These are phyloP conservation scores for Caenorhabditis becei DNA, from an alignment of 2,888 invertebrate species.

Conservation along the genomic window DNA sequence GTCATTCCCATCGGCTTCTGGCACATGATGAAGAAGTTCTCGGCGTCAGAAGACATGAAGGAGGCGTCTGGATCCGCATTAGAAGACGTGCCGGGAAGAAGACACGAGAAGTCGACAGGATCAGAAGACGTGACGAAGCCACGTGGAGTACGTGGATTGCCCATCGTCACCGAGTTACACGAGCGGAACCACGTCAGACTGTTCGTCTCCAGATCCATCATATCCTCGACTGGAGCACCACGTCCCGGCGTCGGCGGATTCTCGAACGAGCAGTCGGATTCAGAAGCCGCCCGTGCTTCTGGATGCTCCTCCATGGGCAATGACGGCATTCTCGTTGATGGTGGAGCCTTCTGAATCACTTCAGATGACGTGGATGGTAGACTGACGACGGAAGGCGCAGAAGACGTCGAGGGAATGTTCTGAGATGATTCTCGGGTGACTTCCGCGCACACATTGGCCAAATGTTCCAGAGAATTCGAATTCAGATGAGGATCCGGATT, in stretches of 20 bases:
- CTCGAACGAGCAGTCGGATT: slow-evolving; percentile 17
- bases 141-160: slow-evolving; percentile 35
- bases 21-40: not conserved
- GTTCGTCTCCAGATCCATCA: slow-evolving; percentile 40
- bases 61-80: not conserved
- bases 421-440: not conserved
- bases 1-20: slow-evolving; percentile 18
- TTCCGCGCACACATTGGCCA: too few species aligned
- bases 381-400: not conserved
- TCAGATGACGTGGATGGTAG: not conserved
- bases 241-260: slow-evolving; percentile 42
- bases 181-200: slow-evolving; percentile 22
- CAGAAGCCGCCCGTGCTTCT: too few species aligned
- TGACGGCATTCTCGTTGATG: too few species aligned
- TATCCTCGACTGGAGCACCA: slow-evolving; percentile 36
- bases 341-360: too few species aligned
- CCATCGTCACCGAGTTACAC: not conserved
- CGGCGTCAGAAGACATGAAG: not conserved
- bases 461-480: too few species aligned
- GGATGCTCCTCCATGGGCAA: not conserved
- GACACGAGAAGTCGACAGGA: slow-evolving; percentile 23
- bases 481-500: too few species aligned
- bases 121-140: not conserved
- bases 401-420: not conserved
- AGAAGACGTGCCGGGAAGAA: not conserved